A percentile compares a stretch with the other conserved stretches of the same genome.
phyloP scores from a whole-genome alignment of 2,888 invertebrate genomes.

The Melangyna quadrimaculata region DNA sequence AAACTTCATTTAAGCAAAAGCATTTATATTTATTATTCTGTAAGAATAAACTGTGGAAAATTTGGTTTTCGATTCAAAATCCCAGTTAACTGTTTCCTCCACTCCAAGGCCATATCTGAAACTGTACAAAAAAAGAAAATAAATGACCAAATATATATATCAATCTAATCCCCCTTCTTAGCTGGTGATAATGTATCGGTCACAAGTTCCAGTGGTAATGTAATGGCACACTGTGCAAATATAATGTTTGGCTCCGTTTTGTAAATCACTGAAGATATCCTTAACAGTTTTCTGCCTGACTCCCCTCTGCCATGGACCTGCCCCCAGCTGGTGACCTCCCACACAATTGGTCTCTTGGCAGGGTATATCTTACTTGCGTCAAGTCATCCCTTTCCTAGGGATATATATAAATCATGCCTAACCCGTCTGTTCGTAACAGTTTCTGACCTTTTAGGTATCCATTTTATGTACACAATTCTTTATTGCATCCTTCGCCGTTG shows the following conservation, averaged over 20 bases:
- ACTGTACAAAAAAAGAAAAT: not conserved
- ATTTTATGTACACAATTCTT: conserved; percentile 70
- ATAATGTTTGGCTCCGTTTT: conserved; percentile 65
- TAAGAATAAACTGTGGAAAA: no score
- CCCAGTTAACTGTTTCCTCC: not conserved
- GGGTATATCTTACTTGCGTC: conserved; percentile 68
- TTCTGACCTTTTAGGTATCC: conserved; percentile 72
- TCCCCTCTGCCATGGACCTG: not conserved
- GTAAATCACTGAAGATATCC: conserved; percentile 68
- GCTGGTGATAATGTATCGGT: conserved; percentile 66
- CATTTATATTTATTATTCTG: no score
- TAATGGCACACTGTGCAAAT: conserved; percentile 61
- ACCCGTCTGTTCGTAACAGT: conserved; percentile 72
- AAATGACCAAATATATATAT: conserved; percentile 14
- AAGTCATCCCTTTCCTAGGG: conserved; percentile 69
- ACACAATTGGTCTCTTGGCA: conserved; percentile 48
- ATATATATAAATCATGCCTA: conserved; percentile 72
- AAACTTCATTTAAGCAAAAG: no score
- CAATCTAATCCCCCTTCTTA: conserved; percentile 26
- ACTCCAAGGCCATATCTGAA: not conserved
- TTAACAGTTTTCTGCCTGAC: conserved; percentile 49
- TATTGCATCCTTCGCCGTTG: conserved; percentile 65
- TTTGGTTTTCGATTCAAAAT: not conserved
- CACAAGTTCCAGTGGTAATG: conserved; percentile 24
- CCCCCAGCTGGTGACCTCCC: conserved; percentile 55